Base-by-base conservation (phyloP, 2,113 vertebrate species). In the Theristicus caerulescens region DNA sequence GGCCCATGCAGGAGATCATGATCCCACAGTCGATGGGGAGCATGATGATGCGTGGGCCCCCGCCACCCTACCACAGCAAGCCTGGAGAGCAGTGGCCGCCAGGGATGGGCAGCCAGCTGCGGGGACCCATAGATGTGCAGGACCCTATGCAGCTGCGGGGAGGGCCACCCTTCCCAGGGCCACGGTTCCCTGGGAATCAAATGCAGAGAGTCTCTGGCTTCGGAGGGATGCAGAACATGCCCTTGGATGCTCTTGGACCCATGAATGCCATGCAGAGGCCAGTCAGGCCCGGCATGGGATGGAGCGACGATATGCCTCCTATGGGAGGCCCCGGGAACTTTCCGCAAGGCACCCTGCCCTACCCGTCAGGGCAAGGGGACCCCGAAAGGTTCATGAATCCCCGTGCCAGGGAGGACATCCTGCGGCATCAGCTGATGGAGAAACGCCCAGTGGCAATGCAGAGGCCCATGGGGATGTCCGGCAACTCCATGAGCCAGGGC, bases 11-110 rank as follows among this genome's bases (percentile, higher is more conserved):
- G 97, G 99, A 99, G 88, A 98, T 99, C 97, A 98, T 99, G 98
- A 98, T 99, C 91, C 95, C 97, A 0, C 98, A 99, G 94, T 96
- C 98, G 1, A 96, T 98, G 97, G 98, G 98, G 34, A 98, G 98
- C 87, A 98, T 99, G 98, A 98, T 99, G 97, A 98, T 99, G 88
- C 98, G 99, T 73, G 99, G 99, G 10, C 99, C 99, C 2, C 99
- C 99, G 0, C 99, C 99, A 8, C 99, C 99, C 49, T 99, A 99
- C 97, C 99, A 99, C 97, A 99, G 99, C 98, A 99, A 99, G 93
- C 98, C 99, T 13, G 99, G 98, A 32, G 99, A 99, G 46, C 99
- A 99, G 95, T 98, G 98, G 98, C 98, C 98, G 0, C 97, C 98
- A 0, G 97, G 98, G 95, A 96, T 99, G 99, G 98, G 98, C 36